Conservation (phyloP, 2,888 invertebrate species). For the Formica aserva region DNA sequence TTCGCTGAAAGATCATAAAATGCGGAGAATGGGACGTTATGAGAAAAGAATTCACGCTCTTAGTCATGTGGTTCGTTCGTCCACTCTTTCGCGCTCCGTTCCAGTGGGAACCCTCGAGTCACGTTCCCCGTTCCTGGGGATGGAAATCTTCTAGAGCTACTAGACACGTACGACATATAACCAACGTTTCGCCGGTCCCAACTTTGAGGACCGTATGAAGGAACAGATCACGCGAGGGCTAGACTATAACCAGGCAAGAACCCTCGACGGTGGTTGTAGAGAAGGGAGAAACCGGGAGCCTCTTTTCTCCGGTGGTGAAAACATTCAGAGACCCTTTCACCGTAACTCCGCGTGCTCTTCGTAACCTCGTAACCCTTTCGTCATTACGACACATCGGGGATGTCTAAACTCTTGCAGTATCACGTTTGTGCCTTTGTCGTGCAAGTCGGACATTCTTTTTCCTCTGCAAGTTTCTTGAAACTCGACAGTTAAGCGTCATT, state of each 20-base stretch:
- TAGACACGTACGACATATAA: slow-evolving; percentile 74
- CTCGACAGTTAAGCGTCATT: background rate
- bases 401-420: slow-evolving; percentile 12
- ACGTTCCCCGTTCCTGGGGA: slow-evolving; percentile 69
- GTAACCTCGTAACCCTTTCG: slow-evolving; percentile 33
- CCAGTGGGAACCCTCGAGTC: slow-evolving; percentile 70
- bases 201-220: slow-evolving; percentile 30
- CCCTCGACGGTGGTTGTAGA: slow-evolving; percentile 37
- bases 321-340: slow-evolving; percentile 17
- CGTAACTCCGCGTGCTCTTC: background rate
- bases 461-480: background rate
- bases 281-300: slow-evolving; percentile 6
- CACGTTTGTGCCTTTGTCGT: slow-evolving; percentile 17
- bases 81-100: slow-evolving; percentile 58
- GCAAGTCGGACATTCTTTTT: slow-evolving; percentile 3
- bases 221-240: slow-evolving; percentile 41
- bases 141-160: slow-evolving; percentile 69
- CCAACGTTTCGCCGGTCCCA: slow-evolving; percentile 37
- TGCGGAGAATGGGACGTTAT: background rate
- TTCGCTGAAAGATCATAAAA: background rate
- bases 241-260: slow-evolving; percentile 37
- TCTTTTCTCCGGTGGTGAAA: slow-evolving; percentile 20
- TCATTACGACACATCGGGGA: slow-evolving; percentile 35
- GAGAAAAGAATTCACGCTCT: slow-evolving; percentile 18
- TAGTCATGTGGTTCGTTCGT: slow-evolving; percentile 55